Conservation (phyloP, 2,113 vertebrate species). For the Gobius niger region DNA sequence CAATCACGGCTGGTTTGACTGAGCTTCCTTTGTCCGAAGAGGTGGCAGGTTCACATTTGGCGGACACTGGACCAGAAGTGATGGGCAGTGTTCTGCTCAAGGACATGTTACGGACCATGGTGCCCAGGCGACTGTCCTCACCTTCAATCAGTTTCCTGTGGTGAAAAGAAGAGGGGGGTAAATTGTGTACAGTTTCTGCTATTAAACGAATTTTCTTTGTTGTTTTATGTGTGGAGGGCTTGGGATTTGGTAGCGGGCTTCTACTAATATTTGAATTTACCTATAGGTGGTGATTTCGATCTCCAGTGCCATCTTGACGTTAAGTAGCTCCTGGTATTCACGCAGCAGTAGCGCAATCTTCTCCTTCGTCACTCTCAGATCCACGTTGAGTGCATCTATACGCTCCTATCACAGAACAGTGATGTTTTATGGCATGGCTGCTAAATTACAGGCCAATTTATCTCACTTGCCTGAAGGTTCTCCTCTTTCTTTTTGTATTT, state of each 20-base stretch:
- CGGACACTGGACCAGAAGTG: slow-evolving; percentile 10
- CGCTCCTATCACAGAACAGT: slow-evolving; percentile 42
- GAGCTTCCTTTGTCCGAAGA: slow-evolving; percentile 10
- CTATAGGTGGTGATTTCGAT: slow-evolving; percentile 81
- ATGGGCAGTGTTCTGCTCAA: slow-evolving; percentile 29
- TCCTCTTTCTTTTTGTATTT: slow-evolving; percentile 57
- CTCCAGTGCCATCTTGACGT: slow-evolving; percentile 80
- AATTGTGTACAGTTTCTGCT: no score
- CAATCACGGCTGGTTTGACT: not conserved
- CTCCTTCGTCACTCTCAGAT: slow-evolving; percentile 69
- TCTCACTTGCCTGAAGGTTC: slow-evolving; percentile 52
- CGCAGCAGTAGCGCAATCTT: slow-evolving; percentile 75
- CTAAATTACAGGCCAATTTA: not conserved
- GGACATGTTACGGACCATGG: slow-evolving; percentile 59
- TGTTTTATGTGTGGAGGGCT: not conserved
- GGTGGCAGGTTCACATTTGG: not conserved
- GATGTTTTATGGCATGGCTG: not conserved
- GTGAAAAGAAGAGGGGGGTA: not conserved
- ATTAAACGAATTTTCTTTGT: no score
- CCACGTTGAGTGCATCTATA: slow-evolving; percentile 47
- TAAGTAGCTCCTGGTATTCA: slow-evolving; percentile 80
- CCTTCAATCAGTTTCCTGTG: slow-evolving; percentile 78
- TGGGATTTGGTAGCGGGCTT: not conserved
- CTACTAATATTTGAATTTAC: slow-evolving; percentile 36
- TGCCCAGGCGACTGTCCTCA: slow-evolving; percentile 72